Evolutionary conservation across 2,113 vertebrate genomes (phyloP).

Genomic region (Mastomys natalensis): DNA sequence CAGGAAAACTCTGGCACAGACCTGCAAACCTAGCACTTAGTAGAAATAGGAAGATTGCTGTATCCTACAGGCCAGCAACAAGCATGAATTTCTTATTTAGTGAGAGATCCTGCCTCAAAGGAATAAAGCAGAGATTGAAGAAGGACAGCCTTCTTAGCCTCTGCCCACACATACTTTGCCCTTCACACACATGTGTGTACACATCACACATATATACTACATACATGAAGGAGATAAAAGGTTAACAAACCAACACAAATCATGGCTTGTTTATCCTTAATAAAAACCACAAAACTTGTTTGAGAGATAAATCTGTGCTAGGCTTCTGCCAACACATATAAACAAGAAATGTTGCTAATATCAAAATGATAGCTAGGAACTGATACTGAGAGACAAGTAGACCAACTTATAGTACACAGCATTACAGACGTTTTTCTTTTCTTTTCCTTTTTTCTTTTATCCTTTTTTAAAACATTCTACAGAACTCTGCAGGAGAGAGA

Average conservation of each 20-base stretch:
- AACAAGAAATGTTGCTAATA: conserved; percentile 48
- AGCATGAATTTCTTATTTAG: background rate
- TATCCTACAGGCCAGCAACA: no score
- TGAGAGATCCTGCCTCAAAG: background rate
- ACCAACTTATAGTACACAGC: conserved; percentile 13
- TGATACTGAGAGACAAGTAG: conserved; percentile 54
- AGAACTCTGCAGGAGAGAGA: conserved; percentile 34
- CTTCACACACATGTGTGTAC: no score
- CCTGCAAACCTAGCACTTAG: background rate
- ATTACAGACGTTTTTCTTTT: no score
- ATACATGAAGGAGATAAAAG: conserved; percentile 33
- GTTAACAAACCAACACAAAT: background rate
- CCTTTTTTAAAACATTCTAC: background rate
- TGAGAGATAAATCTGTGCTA: conserved; percentile 55
- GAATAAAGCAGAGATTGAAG: no score
- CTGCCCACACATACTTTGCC: accelerated
- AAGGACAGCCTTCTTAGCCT: background rate
- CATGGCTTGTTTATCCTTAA: conserved; percentile 54
- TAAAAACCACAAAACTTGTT: conserved; percentile 34
- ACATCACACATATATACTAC: background rate
- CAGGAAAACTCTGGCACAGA: background rate
- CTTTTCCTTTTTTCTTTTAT: no score
- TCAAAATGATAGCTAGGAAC: conserved; percentile 42
- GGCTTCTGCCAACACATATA: conserved; percentile 33
- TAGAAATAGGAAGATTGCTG: background rate